Evolutionary conservation across 2,797 vertebrate species (phyloP).

Genomic region (Ataeniobius toweri): DNA sequence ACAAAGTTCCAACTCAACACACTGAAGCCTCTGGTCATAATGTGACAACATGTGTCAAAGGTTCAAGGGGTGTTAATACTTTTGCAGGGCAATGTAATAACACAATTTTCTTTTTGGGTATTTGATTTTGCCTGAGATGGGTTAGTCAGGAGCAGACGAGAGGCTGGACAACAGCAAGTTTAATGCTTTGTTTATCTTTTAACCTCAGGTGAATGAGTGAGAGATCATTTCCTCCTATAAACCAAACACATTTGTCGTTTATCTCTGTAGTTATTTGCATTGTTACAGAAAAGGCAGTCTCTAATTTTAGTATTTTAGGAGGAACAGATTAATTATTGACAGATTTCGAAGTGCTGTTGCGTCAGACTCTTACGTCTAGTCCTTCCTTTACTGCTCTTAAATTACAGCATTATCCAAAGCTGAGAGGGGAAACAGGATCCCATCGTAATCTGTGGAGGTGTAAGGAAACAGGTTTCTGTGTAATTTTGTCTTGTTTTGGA

Average conservation of each 20-base stretch:
- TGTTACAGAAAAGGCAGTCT: slow-evolving; percentile 34
- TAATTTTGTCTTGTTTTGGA: slow-evolving; percentile 24
- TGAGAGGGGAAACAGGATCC: slow-evolving; percentile 51
- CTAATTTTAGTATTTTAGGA: slow-evolving; percentile 54
- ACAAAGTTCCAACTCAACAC: not conserved
- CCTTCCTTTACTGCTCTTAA: slow-evolving; percentile 47
- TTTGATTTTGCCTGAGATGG: slow-evolving; percentile 63
- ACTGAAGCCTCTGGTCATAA: not conserved
- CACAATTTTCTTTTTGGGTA: slow-evolving; percentile 11
- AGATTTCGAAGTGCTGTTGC: slow-evolving; percentile 67
- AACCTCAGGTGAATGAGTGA: slow-evolving; percentile 22
- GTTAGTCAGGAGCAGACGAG: slow-evolving; percentile 57
- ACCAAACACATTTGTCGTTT: slow-evolving; percentile 34
- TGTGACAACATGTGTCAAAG: not conserved
- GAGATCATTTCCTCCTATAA: slow-evolving; percentile 27
- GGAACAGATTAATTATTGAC: slow-evolving; percentile 31
- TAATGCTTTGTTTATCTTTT: slow-evolving; percentile 36
- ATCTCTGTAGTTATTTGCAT: slow-evolving; percentile 41
- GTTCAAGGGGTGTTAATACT: not conserved
- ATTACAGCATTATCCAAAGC: slow-evolving; percentile 51
- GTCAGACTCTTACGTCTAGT: slow-evolving; percentile 57
- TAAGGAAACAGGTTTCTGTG: slow-evolving; percentile 46
- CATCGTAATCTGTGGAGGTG: slow-evolving; percentile 71
- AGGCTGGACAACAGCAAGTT: slow-evolving; percentile 60
- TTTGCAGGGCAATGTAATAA: not conserved